These are phyloP conservation scores for Entosphenus tridentatus DNA, from an alignment of 2,113 vertebrate species.

Conservation along the genomic window DNA sequence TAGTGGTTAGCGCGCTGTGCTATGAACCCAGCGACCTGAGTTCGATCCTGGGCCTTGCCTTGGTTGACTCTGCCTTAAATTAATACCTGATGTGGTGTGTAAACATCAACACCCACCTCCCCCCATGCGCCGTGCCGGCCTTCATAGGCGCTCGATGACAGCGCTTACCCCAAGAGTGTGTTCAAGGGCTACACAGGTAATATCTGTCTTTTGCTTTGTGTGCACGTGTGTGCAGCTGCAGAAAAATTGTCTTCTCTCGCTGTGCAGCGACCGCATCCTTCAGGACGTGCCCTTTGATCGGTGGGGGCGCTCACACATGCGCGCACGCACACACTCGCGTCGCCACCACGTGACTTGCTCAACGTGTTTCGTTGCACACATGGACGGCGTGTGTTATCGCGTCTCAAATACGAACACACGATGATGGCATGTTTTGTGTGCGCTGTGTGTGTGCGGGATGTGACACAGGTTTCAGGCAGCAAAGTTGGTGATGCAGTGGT, in stretches of 20 bases:
- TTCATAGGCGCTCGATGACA: too few relatives aligned
- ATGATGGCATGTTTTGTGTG: too few relatives aligned
- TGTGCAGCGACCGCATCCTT: slow-evolving; percentile 90
- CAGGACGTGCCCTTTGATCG: slow-evolving; percentile 98
- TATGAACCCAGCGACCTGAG: neutral
- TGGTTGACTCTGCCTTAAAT: too few relatives aligned
- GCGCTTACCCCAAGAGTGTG: too few relatives aligned
- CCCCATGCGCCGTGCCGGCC: too few relatives aligned
- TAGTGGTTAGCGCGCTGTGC: neutral
- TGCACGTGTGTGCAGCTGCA: slow-evolving; percentile 38
- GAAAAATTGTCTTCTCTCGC: slow-evolving; percentile 91
- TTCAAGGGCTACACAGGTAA: too few relatives aligned
- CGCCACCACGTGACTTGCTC: neutral
- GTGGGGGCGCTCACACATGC: slow-evolving; percentile 20
- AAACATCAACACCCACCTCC: too few relatives aligned
- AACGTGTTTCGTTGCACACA: neutral
- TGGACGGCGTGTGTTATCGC: too few relatives aligned
- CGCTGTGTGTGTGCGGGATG: slow-evolving; percentile 1
- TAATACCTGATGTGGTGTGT: too few relatives aligned
- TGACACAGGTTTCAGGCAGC: slow-evolving; percentile 71
- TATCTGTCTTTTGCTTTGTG: slow-evolving; percentile 2
- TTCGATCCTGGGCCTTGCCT: neutral
- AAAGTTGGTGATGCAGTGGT: slow-evolving; percentile 98
- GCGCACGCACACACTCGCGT: neutral
- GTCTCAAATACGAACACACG: too few relatives aligned